Conservation (phyloP, 2,113 vertebrate species). For the Hydropotes inermis region DNA sequence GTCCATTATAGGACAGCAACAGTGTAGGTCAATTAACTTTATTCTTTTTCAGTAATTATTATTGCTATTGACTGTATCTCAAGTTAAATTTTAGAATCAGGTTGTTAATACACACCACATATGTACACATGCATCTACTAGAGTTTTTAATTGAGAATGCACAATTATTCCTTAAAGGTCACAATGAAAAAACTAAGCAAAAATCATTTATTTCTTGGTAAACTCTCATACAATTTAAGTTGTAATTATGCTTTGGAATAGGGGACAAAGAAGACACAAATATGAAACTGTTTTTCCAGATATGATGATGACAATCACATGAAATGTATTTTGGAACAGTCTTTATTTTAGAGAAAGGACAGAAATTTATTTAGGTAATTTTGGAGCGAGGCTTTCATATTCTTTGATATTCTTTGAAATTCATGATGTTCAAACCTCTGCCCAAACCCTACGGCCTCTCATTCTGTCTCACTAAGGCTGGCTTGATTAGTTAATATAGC, state of each 20-base stretch:
- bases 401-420: neutral
- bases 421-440: neutral
- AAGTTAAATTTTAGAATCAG: slow-evolving; percentile 16
- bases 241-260: neutral
- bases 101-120: neutral
- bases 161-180: neutral
- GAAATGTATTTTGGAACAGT: neutral
- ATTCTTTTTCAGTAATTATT: slow-evolving; percentile 29
- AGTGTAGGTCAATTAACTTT: neutral
- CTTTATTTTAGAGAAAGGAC: neutral
- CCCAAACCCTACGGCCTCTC: neutral
- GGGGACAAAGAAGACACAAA: neutral
- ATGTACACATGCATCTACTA: neutral
- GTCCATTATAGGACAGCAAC: no score
- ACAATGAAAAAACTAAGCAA: neutral
- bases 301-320: neutral
- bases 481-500: neutral
- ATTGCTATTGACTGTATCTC: neutral
- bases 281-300: neutral
- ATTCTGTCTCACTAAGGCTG: neutral
- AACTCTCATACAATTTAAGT: neutral
- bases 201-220: slow-evolving; percentile 29
- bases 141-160: neutral
- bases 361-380: neutral
- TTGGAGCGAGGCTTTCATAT: neutral